Evolutionary conservation across 2,113 vertebrate species (phyloP).

Genomic region (Macquaria ambigua): DNA sequence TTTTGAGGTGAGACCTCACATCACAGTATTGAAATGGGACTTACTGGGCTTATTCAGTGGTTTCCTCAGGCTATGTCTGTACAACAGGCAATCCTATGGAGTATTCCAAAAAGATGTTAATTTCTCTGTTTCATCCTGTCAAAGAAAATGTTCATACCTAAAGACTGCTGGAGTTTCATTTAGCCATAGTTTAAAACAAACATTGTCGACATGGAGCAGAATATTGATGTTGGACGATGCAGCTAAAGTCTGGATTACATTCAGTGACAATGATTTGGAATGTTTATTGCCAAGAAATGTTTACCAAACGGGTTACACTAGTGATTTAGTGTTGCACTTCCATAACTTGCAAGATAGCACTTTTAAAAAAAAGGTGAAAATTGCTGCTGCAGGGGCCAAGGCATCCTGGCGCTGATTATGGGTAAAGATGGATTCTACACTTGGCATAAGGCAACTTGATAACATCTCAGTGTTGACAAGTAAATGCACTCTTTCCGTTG

Average conservation of each 20-base stretch:
- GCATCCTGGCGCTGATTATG: background rate
- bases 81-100: background rate
- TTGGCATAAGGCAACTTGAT: background rate
- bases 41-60: background rate
- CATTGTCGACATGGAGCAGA: background rate
- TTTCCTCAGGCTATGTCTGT: constrained; percentile 15
- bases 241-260: background rate
- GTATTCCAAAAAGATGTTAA: background rate
- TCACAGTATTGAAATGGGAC: constrained; percentile 17
- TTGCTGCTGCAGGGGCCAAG: background rate
- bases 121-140: background rate
- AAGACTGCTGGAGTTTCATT: background rate
- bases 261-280: background rate
- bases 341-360: background rate
- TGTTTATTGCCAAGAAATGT: background rate
- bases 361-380: background rate
- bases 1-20: constrained; percentile 17
- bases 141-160: too few species aligned
- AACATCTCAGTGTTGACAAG: background rate
- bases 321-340: background rate
- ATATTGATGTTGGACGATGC: background rate
- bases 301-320: background rate
- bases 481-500: background rate
- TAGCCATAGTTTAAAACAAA: background rate
- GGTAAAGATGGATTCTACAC: background rate